phyloP scores from a whole-genome alignment of 35 echinoderm and acorn worm genomes.

The Ophiothrix spiculata region DNA sequence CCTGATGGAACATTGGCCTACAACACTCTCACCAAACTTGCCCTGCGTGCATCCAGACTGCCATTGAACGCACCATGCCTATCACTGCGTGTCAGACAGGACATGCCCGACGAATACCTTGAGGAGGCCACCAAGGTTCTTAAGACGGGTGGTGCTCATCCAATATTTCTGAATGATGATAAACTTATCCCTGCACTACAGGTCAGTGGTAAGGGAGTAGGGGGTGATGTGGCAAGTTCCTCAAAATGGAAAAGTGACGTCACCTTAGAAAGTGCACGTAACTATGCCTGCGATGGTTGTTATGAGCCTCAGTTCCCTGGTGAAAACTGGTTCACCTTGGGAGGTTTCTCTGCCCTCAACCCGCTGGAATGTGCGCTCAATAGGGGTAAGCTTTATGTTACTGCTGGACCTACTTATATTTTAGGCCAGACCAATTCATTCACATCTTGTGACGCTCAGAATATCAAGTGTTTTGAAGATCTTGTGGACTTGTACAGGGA shows the following conservation, averaged over 20 bases:
- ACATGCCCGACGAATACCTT: not conserved
- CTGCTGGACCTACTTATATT: conserved; percentile 2
- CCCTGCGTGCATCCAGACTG: conserved; percentile 5
- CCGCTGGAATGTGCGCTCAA: conserved; percentile 4
- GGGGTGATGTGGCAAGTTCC: conserved; percentile 5
- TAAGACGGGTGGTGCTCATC: conserved; percentile 7
- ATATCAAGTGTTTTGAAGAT: conserved; percentile 6
- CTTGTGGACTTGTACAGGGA: conserved; percentile 4
- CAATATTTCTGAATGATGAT: conserved; percentile 16
- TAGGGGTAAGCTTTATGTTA: conserved; percentile 1
- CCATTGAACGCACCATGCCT: conserved; percentile 7
- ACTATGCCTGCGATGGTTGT: conserved; percentile 11
- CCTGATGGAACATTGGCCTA: conserved; percentile 11
- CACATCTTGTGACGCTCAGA: not conserved
- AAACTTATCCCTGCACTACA: not conserved
- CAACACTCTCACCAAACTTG: conserved; percentile 3
- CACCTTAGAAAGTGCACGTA: conserved; percentile 14
- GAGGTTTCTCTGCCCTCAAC: conserved; percentile 10
- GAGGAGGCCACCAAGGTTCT: conserved; percentile 3
- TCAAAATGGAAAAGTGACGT: conserved; percentile 12
- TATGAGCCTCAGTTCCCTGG: conserved; percentile 7
- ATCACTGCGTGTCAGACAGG: not conserved
- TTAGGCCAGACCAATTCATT: not conserved
- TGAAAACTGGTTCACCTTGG: conserved; percentile 6
- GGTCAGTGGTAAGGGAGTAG: not conserved